Conservation (phyloP, 2,113 vertebrate genomes). For the Riparia riparia region DNA sequence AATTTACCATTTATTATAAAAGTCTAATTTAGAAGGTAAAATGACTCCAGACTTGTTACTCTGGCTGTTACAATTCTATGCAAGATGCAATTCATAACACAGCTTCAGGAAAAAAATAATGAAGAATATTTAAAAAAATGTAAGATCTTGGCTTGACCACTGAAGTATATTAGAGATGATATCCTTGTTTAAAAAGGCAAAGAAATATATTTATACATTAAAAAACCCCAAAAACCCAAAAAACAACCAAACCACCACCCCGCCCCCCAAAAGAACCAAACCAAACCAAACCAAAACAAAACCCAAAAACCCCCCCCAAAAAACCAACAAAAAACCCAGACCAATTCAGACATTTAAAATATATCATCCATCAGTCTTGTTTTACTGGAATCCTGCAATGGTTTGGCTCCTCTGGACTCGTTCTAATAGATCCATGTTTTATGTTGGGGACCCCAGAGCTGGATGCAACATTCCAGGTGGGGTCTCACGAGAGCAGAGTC, state of each 20-base stretch:
- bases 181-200: background rate
- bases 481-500: accelerated
- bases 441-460: background rate
- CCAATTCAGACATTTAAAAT: background rate
- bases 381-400: background rate
- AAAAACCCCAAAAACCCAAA: background rate
- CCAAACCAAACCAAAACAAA: no score
- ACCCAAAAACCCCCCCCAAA: no score
- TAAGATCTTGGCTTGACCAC: background rate
- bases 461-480: background rate
- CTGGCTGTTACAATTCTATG: background rate
- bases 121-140: conserved; percentile 3
- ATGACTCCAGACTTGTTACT: conserved; percentile 36
- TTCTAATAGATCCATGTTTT: background rate
- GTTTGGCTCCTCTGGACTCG: background rate
- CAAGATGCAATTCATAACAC: conserved; percentile 21
- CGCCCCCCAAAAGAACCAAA: no score
- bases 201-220: background rate
- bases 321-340: background rate
- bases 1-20: conserved; percentile 69
- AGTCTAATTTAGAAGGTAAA: conserved; percentile 62
- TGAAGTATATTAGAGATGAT: background rate
- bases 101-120: conserved; percentile 35
- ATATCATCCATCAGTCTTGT: background rate
- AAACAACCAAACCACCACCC: no score